Evolutionary conservation across 2,797 vertebrate genomes (phyloP).

Genomic region (Gastrophryne carolinensis): DNA sequence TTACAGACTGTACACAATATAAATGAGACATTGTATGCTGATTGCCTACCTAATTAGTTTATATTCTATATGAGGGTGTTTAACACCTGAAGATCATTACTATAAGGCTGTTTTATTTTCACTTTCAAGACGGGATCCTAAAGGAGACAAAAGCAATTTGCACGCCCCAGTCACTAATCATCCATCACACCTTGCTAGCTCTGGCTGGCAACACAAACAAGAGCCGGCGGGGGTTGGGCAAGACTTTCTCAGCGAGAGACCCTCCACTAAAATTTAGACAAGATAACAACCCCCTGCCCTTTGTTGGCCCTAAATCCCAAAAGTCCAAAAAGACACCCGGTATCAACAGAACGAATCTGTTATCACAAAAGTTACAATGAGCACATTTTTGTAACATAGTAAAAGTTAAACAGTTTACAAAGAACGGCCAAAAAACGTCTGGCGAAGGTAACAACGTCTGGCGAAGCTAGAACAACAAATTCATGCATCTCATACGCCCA

Average conservation of each 20-base stretch:
- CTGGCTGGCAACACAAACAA: neutral
- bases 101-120: constrained; percentile 26
- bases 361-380: too few relatives aligned
- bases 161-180: constrained; percentile 6
- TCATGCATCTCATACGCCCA: too few relatives aligned
- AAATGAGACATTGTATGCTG: neutral
- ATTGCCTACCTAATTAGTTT: constrained; percentile 8
- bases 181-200: constrained; percentile 30
- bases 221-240: neutral
- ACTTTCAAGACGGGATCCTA: constrained; percentile 9
- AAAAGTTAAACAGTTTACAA: too few relatives aligned
- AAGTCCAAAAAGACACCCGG: neutral
- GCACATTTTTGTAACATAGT: too few relatives aligned
- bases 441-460: too few relatives aligned
- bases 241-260: neutral
- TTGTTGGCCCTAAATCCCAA: neutral
- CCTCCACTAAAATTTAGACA: too few relatives aligned
- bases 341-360: too few relatives aligned
- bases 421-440: too few relatives aligned
- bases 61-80: neutral
- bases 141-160: neutral
- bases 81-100: constrained; percentile 27
- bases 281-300: neutral
- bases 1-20: too few relatives aligned
- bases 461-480: too few relatives aligned